Percentiles rank a stretch among this genome's conserved stretches.
Conservation (phyloP, 1,140 invertebrate genomes). For the Platorchestia sp. region DNA sequence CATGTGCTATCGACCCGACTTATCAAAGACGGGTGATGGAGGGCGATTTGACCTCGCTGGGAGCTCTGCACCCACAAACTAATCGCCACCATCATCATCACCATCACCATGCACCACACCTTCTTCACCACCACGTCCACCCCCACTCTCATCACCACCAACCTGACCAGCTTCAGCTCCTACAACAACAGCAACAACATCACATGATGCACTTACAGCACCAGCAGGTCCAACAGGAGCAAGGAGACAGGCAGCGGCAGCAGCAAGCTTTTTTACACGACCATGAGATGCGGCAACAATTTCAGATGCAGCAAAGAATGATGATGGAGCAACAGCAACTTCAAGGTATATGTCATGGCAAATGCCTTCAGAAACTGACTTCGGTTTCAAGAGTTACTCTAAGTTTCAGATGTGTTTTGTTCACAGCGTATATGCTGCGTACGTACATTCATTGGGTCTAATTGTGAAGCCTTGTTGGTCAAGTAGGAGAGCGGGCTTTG, state of each 20-base stretch:
- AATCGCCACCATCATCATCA: slow-evolving; percentile 47
- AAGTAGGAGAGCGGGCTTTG: no score
- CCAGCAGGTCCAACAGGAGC: background rate
- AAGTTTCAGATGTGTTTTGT: background rate
- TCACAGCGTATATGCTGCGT: background rate
- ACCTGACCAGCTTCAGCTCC: slow-evolving; percentile 11
- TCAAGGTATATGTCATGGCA: background rate
- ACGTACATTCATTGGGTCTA: no score
- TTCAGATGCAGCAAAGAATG: background rate
- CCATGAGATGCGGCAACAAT: slow-evolving; percentile 44
- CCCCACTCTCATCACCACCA: slow-evolving; percentile 46
- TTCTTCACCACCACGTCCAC: slow-evolving; percentile 42
- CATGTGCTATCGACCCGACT: slow-evolving; percentile 77
- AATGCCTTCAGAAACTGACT: background rate
- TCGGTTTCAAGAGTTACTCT: no score
- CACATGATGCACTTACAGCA: background rate
- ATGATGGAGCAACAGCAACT: slow-evolving; percentile 13
- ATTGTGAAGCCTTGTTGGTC: no score
- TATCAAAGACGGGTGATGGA: slow-evolving; percentile 70
- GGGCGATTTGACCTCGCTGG: slow-evolving; percentile 58
- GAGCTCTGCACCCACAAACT: slow-evolving; percentile 57
- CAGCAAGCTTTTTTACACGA: background rate
- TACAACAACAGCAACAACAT: slow-evolving; percentile 52
- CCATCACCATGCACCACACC: slow-evolving; percentile 25
- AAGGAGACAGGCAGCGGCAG: background rate